Base-by-base conservation (phyloP, 2,113 vertebrate genomes). In the Mandrillus leucophaeus region DNA sequence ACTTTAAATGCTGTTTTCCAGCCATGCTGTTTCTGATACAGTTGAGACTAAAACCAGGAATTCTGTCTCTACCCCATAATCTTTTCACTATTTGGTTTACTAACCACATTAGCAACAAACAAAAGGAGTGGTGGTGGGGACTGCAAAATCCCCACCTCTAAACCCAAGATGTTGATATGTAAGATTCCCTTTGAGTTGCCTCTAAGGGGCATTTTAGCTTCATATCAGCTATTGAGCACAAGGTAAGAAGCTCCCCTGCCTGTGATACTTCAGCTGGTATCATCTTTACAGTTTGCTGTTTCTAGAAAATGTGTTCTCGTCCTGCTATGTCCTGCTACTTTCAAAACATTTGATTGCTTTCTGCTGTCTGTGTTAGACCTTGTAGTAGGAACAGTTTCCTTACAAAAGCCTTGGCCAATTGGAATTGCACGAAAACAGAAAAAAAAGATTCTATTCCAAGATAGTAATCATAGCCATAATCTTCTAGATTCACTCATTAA, bases 351-450 rank as follows among this genome's bases (percentile, higher is more conserved):
- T 38, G 4, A 70, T 32, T 91, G 32, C 61, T 83, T 96, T 82
- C 43, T 81, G 48, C 14, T 78, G 4, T 35, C 91, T 18, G 16
- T 52, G 93, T 17, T 52, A 86, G 45, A 43, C 8, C 76, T 84
- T 93, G 3, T 78, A 82, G 66, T 86, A 78, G 57, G 95, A 96
- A 88, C 13, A 85, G 64, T 82, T 78, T 91, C 25, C 52, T 30
- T 52, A 52, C 55, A 35, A 94, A 92, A 84, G 9, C 5, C 25
- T 40, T 43, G 52, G n/a, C 17, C 40, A 87, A 43, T 10, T 91
- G 30, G 92, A 92, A 79, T 76, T 90, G 3, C 3, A 76, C 61
- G 35, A 82, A 84, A 95, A 40, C 13, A 83, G 40, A n/a, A 61
- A 48, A 88, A 73, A 76, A 27, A 79, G 1, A 93, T 45, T 88